These are phyloP conservation scores for Channa maculata DNA, from an alignment of 2,113 vertebrate genomes.

Conservation along the genomic window DNA sequence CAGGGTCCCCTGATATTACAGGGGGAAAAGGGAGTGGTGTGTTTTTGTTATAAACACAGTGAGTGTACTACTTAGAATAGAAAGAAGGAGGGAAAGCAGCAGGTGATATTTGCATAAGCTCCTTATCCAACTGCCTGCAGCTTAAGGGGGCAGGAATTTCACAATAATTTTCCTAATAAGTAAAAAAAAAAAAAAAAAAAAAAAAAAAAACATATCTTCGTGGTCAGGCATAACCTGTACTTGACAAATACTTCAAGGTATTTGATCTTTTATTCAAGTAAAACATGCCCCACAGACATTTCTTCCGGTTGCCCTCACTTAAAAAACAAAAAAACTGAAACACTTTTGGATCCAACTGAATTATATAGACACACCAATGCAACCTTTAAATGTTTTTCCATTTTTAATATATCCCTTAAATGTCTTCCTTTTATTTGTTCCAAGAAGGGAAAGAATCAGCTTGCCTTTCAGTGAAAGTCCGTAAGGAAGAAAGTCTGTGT, in stretches of 20 bases:
- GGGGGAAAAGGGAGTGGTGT: conserved; percentile 60
- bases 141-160: conserved; percentile 47
- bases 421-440: conserved; percentile 15
- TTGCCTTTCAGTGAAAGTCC: not conserved
- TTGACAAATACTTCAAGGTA: conserved; percentile 8
- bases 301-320: too few species aligned
- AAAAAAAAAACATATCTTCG: conserved; percentile 43
- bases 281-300: conserved; percentile 24
- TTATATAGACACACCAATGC: not conserved
- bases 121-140: conserved; percentile 50
- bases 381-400: not conserved
- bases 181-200: conserved; percentile 55
- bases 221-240: conserved; percentile 25
- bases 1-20: conserved; percentile 76
- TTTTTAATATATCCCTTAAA: not conserved
- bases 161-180: conserved; percentile 30
- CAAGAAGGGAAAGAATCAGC: conserved; percentile 5
- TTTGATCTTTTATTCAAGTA: not conserved
- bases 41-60: conserved; percentile 72
- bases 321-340: too few species aligned
- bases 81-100: conserved; percentile 50
- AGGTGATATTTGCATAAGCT: conserved; percentile 71
- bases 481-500: not conserved
- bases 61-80: conserved; percentile 74
- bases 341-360: not conserved